Percentiles rank a stretch among this genome's conserved stretches.
phyloP scores from a whole-genome alignment of 2,797 vertebrate genomes.

The Benthosema pterotum region DNA sequence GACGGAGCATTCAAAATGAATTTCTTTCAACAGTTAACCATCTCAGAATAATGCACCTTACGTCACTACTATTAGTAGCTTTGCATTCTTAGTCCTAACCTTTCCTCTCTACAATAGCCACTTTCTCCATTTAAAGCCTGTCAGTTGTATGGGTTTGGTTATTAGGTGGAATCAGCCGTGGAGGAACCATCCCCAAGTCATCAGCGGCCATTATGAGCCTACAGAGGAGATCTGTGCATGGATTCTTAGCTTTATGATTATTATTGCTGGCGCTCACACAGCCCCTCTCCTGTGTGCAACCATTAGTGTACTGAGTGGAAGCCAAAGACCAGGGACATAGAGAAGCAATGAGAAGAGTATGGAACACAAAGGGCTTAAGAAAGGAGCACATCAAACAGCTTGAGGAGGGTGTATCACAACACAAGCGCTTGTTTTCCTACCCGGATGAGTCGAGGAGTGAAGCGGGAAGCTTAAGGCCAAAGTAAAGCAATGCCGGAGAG shows the following conservation, averaged over 20 bases:
- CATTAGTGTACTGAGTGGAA: slow-evolving; percentile 29
- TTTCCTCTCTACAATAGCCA: slow-evolving; percentile 7
- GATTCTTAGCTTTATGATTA: slow-evolving; percentile 72
- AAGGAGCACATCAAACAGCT: slow-evolving; percentile 46
- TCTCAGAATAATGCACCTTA: no score
- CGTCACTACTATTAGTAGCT: no score
- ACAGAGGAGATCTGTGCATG: slow-evolving; percentile 52
- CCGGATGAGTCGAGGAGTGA: slow-evolving; percentile 31
- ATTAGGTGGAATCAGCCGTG: slow-evolving; percentile 47
- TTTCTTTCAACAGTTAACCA: no score
- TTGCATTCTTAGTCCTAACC: no score
- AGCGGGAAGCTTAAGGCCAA: slow-evolving; percentile 48
- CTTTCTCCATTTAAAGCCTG: slow-evolving; percentile 19
- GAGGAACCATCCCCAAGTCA: slow-evolving; percentile 41
- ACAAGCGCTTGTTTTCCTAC: slow-evolving; percentile 44
- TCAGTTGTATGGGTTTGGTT: slow-evolving; percentile 55
- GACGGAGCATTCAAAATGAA: no score
- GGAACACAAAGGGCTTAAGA: slow-evolving; percentile 36
- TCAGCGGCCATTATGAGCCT: slow-evolving; percentile 49
- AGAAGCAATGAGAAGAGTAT: slow-evolving; percentile 23
- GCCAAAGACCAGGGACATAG: slow-evolving; percentile 14
- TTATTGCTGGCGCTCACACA: slow-evolving; percentile 64
- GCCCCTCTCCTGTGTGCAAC: slow-evolving; percentile 37
- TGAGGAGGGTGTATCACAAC: slow-evolving; percentile 14
- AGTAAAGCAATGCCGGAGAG: slow-evolving; percentile 45